Base-by-base conservation (phyloP, 1,140 invertebrate genomes). In the Anastatus disparis region DNA sequence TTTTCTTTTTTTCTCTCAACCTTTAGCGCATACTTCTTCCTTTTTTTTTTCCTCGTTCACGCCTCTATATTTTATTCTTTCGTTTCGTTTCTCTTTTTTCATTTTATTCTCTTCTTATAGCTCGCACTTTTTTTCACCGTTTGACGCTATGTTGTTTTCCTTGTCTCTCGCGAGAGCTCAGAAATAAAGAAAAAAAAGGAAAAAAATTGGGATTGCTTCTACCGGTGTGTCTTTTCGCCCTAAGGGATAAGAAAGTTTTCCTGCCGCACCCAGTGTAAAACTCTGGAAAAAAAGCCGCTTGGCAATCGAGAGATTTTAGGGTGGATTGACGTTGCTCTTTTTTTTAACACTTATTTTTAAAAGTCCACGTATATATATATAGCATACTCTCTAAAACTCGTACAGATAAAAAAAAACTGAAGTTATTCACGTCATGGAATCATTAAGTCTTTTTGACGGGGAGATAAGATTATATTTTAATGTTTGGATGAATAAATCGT, bases 221-320 rank as follows among this genome's bases (percentile, higher is more conserved):
- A 40, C n/a, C 24, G 10, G 17, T 46, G 58, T 70, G 50, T 64
- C 27, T 56, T 64, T 46, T 17, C n/a, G 24, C 53, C 69, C 69
- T n/a, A 53, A n/a, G 42, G 62, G 62, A 65, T 65, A 65, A 71
- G 53, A 42, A 65, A 65, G 53, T 65, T 71, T 71, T 52, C 22
- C 46, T 29, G 52, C n/a, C n/a, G n/a, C n/a, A n/a, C n/a, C n/a
- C n/a, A n/a, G n/a, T n/a, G 24, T 27, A n/a, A 64, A 64, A 64
- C 27, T 70, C 67, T 20, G 40, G 35, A 27, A 64, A 69, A 71
- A 64, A 64, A 58, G 52, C 69, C 29, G 42, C 61, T 46, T 24
- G 27, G 29, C 53, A 56, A 64, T 64, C 38, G 50, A n/a, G 42
- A 50, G 40, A 46, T 56, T 40, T 53, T 70, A 44, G 38, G 42